A percentile compares a stretch with the other conserved stretches of the same genome.
Evolutionary conservation across 2,797 vertebrate genomes (phyloP).

Genomic region (Hydrocynus forskahlii): DNA sequence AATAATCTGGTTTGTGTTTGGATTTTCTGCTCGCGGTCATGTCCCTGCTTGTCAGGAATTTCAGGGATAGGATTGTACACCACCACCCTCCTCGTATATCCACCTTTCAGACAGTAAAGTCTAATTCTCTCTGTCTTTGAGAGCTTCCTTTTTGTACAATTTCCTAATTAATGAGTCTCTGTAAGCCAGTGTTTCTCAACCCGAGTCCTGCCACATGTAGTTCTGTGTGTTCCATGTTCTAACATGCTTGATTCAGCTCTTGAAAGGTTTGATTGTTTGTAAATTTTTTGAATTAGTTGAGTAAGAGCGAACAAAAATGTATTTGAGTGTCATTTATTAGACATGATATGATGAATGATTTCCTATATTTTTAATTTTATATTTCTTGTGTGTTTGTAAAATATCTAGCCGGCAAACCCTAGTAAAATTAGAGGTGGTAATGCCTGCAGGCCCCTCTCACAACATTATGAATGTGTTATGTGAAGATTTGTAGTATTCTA

Average conservation of each 20-base stretch:
- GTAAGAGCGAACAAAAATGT: background rate
- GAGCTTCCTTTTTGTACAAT: conserved; percentile 9
- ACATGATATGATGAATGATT: background rate
- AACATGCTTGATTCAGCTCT: conserved; percentile 16
- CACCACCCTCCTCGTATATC: conserved; percentile 38
- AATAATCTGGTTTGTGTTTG: conserved; percentile 26
- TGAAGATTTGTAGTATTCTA: background rate
- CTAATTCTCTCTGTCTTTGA: conserved; percentile 25
- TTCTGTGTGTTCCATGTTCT: conserved; percentile 4
- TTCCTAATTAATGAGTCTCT: conserved; percentile 32
- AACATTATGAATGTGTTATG: background rate
- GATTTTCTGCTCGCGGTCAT: conserved; percentile 61
- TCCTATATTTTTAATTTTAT: background rate
- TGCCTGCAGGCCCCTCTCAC: too few relatives aligned
- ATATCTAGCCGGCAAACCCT: background rate
- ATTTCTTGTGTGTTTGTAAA: background rate
- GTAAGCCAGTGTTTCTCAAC: conserved; percentile 14
- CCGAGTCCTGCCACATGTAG: background rate
- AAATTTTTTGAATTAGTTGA: background rate
- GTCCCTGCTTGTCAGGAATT: conserved; percentile 80
- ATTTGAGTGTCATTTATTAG: background rate
- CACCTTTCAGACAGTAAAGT: conserved; percentile 49
- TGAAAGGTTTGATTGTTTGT: background rate
- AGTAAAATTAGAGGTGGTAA: too few relatives aligned
- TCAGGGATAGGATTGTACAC: conserved; percentile 58